A percentile compares a stretch with the other conserved stretches of the same genome.
phyloP scores from a whole-genome alignment of 2,113 vertebrate species.

The Actenoides hombroni region DNA sequence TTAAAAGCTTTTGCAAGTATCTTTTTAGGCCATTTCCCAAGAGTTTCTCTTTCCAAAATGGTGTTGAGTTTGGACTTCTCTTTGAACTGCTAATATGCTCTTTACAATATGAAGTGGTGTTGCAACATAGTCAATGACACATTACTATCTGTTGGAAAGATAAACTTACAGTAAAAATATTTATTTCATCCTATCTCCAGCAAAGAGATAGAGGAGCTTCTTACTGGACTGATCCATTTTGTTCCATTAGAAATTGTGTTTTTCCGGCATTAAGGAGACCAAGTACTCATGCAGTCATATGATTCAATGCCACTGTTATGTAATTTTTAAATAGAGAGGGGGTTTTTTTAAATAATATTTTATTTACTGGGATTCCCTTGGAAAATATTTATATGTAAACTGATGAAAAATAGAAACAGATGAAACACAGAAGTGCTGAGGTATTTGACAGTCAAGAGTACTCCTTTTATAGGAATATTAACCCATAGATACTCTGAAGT shows the following conservation, averaged over 20 bases:
- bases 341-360: background rate
- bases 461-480: background rate
- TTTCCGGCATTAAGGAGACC: background rate
- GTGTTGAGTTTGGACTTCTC: background rate
- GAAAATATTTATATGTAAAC: background rate
- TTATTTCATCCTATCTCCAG: background rate
- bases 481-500: background rate
- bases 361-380: background rate
- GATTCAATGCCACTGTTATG: background rate
- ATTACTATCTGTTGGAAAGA: background rate
- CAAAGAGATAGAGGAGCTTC: background rate
- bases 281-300: background rate
- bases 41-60: background rate
- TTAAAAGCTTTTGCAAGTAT: background rate
- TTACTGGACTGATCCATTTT: rapidly evolving
- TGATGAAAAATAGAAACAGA: background rate
- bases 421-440: background rate
- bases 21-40: background rate
- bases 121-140: background rate
- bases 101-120: background rate
- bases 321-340: background rate
- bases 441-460: background rate
- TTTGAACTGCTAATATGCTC: background rate
- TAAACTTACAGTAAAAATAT: background rate
- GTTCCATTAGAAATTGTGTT: background rate